Evolutionary conservation across 1,140 invertebrate species (phyloP).

Genomic region (Scylla paramamosain): DNA sequence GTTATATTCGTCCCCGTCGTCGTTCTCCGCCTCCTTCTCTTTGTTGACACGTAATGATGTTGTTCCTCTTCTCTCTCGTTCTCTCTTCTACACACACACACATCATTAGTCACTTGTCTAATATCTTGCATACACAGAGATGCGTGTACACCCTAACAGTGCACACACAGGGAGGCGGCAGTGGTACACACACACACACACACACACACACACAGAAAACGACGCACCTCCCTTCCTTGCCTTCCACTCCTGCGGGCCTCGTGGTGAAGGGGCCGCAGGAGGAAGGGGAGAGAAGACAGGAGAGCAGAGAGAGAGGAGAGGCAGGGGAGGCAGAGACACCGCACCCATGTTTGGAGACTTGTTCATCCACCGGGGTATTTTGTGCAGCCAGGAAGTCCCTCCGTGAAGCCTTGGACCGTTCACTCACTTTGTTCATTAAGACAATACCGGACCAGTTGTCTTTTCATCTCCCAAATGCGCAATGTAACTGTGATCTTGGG

Average conservation of each 20-base stretch:
- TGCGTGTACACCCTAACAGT: background rate
- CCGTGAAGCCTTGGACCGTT: too few relatives aligned
- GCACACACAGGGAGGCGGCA: background rate
- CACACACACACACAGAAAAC: constrained; percentile 22
- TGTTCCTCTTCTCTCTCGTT: too few relatives aligned
- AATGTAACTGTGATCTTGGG: too few relatives aligned
- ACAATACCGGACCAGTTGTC: too few relatives aligned
- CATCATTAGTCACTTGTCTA: background rate
- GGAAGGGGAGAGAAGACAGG: background rate
- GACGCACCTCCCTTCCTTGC: background rate
- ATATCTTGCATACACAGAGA: background rate
- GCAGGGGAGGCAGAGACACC: background rate
- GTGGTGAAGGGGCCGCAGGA: background rate
- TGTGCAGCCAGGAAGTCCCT: too few relatives aligned
- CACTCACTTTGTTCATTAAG: too few relatives aligned
- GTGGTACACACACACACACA: constrained; percentile 7
- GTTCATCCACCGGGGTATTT: too few relatives aligned
- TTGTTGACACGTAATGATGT: too few relatives aligned
- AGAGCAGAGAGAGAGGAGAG: background rate
- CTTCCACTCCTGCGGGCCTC: background rate
- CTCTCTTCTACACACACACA: background rate
- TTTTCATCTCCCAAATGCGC: too few relatives aligned
- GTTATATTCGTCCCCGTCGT: background rate
- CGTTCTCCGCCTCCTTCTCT: too few relatives aligned
- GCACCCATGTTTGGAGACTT: too few relatives aligned